Evolutionary conservation across 2,797 vertebrate genomes (phyloP), one percentile per base, ranked within the genome.

Genomic region (Sebastes cheni): DNA sequence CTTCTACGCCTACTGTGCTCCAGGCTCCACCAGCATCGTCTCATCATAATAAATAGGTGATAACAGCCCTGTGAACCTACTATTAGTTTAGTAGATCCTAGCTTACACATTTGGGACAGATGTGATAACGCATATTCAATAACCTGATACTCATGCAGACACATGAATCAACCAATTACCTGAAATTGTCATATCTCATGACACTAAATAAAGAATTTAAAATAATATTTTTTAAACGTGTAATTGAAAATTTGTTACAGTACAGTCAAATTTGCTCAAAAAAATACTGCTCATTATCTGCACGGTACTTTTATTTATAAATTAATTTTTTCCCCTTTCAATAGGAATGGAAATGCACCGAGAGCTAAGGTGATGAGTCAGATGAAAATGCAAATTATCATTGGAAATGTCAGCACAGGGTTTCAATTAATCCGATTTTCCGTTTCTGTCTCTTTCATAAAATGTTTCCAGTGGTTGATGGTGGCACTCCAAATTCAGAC

Each of bases 351-450:
- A 54, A 78, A 72, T 72, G 20, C 32, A 64, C 18, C 20, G 67
- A 75, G 30, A 74, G 39, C 76, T 76, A 18, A 84, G 55, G 65
- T 78, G 50, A 80, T 61, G 65, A 81, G 67, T 65, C 4, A 2
- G 25, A 14, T 32, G 11, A 32, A 25, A 54, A 67, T 50, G 29
- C 22, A 23, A 77, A 81, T 78, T 59, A 80, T 76, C 39, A 74
- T 36, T 58, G 59, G 39, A 89, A 85, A 79, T 75, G 68, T 83
- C 83, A 84, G 64, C 77, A 29, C 42, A 25, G 62, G 65, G 75
- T 84, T 87, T 88, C 39, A 88, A 74, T 89, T 83, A 86, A 89
- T 86, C 67, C 12, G 72, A 77, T 86, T 82, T 82, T 56, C 69
- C 14, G 8, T 52, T 52, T 81, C 60, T 34, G 80, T 85, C 62